Evolutionary conservation across 2,113 vertebrate genomes (phyloP).

Genomic region (Mobula birostris): DNA sequence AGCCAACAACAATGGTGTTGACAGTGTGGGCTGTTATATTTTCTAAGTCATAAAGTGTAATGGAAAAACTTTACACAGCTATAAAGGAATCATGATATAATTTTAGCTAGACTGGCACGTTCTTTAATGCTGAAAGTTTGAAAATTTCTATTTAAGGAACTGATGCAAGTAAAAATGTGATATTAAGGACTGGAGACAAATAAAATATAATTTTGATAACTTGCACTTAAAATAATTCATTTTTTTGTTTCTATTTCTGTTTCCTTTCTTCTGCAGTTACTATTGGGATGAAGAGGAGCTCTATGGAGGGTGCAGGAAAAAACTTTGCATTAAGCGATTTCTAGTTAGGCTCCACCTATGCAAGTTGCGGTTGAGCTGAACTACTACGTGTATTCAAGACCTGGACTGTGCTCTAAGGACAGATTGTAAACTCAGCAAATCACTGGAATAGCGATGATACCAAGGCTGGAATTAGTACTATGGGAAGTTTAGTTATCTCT

Average conservation of each 20-base stretch:
- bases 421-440: conserved; percentile 23
- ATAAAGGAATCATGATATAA: background rate
- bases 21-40: too few relatives aligned
- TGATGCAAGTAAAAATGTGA: background rate
- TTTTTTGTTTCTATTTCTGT: background rate
- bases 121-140: background rate
- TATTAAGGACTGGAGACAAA: background rate
- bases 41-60: background rate
- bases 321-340: background rate
- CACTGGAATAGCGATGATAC: conserved; percentile 9
- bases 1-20: too few relatives aligned
- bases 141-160: background rate
- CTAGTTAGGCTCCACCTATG: background rate
- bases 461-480: conserved; percentile 18
- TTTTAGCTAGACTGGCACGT: background rate
- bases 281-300: background rate
- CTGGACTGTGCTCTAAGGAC: conserved; percentile 17
- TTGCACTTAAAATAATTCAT: background rate
- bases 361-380: background rate
- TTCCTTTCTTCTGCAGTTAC: background rate
- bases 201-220: background rate
- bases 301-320: background rate
- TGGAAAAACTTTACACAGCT: background rate
- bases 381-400: too few relatives aligned
- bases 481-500: conserved; percentile 23